phyloP scores from a whole-genome alignment of 1,140 invertebrate genomes.

The Nixonia krombeini region DNA sequence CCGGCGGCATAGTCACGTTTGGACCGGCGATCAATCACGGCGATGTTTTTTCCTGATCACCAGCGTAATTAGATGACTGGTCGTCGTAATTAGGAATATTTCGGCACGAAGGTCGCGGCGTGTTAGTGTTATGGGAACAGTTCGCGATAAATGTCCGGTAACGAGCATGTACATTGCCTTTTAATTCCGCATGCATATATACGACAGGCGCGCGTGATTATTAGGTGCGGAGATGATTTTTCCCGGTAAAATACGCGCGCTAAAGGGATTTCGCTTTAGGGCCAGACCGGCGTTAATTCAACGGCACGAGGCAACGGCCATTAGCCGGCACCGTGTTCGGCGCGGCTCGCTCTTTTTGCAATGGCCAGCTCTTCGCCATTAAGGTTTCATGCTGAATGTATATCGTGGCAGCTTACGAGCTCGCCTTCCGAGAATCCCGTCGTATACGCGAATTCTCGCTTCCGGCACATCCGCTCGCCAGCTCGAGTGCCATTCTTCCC shows the following conservation, averaged over 20 bases:
- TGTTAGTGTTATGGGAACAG: not conserved
- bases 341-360: slow-evolving; percentile 2
- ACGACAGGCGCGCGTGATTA: slow-evolving; percentile 11
- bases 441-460: slow-evolving; percentile 40
- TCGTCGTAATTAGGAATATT: not conserved
- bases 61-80: slow-evolving; percentile 1
- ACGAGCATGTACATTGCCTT: slow-evolving; percentile 7
- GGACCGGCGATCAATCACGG: too few relatives aligned
- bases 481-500: slow-evolving; percentile 24
- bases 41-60: too few relatives aligned
- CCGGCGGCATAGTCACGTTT: too few relatives aligned
- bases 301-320: slow-evolving; percentile 9
- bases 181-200: slow-evolving; percentile 1
- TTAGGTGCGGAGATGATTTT: slow-evolving; percentile 8
- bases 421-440: slow-evolving; percentile 37
- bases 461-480: slow-evolving; percentile 42
- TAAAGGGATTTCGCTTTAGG: slow-evolving; percentile 1
- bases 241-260: not conserved
- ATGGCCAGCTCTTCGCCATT: slow-evolving; percentile 3
- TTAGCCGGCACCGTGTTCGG: slow-evolving; percentile 1
- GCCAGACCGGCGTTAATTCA: slow-evolving; percentile 1
- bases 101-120: not conserved
- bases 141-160: not conserved
- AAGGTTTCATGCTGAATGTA: slow-evolving; percentile 23
- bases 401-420: slow-evolving; percentile 41